phyloP scores from a whole-genome alignment of 2,113 vertebrate species.

The Phoenicopterus ruber region DNA sequence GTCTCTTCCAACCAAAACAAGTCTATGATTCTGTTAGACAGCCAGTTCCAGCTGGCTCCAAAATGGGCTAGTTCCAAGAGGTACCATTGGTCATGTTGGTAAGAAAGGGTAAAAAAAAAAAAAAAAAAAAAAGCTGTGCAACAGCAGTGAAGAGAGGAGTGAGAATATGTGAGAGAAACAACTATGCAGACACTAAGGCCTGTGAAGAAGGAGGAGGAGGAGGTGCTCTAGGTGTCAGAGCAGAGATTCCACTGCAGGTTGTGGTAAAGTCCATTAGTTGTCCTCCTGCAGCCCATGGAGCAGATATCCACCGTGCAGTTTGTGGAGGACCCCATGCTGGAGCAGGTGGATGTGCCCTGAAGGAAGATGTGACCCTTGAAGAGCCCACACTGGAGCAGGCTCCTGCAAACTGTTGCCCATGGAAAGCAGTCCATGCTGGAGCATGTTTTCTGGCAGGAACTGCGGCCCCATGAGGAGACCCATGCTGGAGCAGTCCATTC shows the following conservation, averaged over 20 bases:
- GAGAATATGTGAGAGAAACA: not conserved
- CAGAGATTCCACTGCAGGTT: not conserved
- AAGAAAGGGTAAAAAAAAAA: too few relatives aligned
- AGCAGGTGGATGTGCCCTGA: not conserved
- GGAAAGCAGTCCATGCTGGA: not conserved
- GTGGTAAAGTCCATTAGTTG: not conserved
- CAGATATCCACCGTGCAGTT: not conserved
- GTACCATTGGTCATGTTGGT: too few relatives aligned
- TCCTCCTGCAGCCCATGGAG: not conserved
- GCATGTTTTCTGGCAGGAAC: not conserved
- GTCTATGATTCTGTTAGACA: too few relatives aligned
- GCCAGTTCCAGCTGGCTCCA: not conserved
- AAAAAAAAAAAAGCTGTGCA: not conserved
- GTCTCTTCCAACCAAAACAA: too few relatives aligned
- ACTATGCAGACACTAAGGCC: not conserved
- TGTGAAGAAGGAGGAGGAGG: not conserved
- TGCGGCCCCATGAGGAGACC: not conserved
- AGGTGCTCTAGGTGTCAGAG: accelerated
- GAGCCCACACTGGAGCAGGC: not conserved
- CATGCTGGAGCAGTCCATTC: not conserved
- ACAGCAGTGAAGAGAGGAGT: not conserved
- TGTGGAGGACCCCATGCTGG: not conserved
- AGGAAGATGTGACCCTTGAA: not conserved
- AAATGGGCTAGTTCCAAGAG: too few relatives aligned
- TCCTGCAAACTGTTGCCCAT: not conserved